phyloP scores from a whole-genome alignment of 2,797 vertebrate species.

The Sebastiscus albofasciatus region DNA sequence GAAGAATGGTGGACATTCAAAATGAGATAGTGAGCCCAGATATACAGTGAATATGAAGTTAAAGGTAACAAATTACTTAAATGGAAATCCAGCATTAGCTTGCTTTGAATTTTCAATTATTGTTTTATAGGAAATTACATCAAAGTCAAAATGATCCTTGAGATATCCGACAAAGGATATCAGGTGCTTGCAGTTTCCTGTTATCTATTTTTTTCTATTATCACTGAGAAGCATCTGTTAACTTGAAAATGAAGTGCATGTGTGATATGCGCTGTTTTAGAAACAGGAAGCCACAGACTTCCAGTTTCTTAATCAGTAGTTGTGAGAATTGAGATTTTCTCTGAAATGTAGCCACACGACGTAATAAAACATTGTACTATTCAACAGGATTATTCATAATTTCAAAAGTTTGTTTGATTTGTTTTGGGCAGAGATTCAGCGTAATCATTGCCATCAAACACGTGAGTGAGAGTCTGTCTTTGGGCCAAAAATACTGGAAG shows the following conservation, averaged over 20 bases:
- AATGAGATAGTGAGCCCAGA: not conserved
- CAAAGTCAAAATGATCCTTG: not conserved
- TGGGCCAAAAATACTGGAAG: not conserved
- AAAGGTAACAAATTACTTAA: not conserved
- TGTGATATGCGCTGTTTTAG: not conserved
- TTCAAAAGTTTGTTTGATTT: not conserved
- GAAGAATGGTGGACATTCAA: not conserved
- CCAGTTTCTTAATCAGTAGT: conserved; percentile 55
- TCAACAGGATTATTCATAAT: no score
- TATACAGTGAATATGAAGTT: not conserved
- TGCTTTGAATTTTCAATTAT: not conserved
- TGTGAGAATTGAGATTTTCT: conserved; percentile 52
- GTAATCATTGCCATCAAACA: not conserved
- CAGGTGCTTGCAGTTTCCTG: conserved; percentile 5
- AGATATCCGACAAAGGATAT: not conserved
- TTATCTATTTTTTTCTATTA: not conserved
- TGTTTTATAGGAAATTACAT: not conserved
- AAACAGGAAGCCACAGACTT: conserved; percentile 62
- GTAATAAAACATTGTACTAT: not conserved
- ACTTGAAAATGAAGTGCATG: not conserved
- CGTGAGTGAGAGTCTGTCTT: not conserved
- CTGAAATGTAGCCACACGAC: not conserved
- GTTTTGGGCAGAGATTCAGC: not conserved
- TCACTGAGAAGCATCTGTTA: conserved; percentile 28
- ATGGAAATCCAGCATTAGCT: not conserved